phyloP scores from a whole-genome alignment of 2,797 vertebrate genomes.

The Brachyrhaphis roseni region DNA sequence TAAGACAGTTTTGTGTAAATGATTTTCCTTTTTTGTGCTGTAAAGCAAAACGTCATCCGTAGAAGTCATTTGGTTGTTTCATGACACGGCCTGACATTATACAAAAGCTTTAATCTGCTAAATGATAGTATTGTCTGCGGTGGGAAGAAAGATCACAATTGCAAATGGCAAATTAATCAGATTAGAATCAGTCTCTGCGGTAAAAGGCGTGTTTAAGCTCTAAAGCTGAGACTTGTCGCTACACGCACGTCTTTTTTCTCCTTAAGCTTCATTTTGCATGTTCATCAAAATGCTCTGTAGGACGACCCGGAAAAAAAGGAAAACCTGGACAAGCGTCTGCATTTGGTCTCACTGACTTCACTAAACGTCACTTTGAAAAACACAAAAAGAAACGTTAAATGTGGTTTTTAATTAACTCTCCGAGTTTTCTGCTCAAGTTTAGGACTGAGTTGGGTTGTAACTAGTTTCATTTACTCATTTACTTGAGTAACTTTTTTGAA shows the following conservation, averaged over 20 bases:
- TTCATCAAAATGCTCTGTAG: constrained; percentile 59
- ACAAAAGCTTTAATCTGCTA: constrained; percentile 47
- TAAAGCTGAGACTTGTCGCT: constrained; percentile 58
- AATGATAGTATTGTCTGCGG: constrained; percentile 44
- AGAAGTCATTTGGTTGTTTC: constrained; percentile 43
- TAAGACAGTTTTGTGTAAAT: not conserved
- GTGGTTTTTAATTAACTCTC: constrained; percentile 48
- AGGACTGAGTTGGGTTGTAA: too few species aligned
- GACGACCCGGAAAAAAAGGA: constrained; percentile 24
- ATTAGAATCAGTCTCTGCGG: constrained; percentile 53
- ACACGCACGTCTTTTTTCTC: constrained; percentile 23
- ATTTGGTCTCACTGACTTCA: constrained; percentile 54
- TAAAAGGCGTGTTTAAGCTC: constrained; percentile 55
- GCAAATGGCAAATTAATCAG: constrained; percentile 56
- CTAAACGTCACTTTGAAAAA: constrained; percentile 56
- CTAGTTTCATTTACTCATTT: too few species aligned
- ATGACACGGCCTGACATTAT: constrained; percentile 45
- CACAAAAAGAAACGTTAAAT: constrained; percentile 27
- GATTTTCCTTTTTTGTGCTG: not conserved
- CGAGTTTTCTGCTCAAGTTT: constrained; percentile 55
- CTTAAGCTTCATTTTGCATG: constrained; percentile 49
- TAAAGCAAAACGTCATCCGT: not conserved
- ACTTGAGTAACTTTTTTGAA: too few species aligned
- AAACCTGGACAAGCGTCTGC: constrained; percentile 52
- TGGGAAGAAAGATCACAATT: constrained; percentile 37